Evolutionary conservation across 2,797 vertebrate genomes (phyloP).

Genomic region (Chiroxiphia lanceolata): DNA sequence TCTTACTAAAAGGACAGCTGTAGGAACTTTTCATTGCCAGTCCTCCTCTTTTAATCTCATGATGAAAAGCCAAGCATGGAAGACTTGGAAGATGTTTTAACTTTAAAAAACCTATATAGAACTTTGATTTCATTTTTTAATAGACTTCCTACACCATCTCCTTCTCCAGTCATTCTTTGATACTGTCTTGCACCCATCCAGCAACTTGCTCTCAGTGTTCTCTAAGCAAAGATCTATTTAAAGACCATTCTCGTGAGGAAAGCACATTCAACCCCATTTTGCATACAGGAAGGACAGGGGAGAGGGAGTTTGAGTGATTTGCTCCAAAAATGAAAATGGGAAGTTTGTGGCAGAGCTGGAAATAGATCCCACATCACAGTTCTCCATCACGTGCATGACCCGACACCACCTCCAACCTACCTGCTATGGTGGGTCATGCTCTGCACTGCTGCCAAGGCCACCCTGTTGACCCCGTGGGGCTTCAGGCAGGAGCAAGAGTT

Average conservation of each 20-base stretch:
- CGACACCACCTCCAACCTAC: background rate
- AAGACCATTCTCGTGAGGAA: background rate
- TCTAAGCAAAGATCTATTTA: background rate
- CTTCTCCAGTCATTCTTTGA: background rate
- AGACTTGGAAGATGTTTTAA: background rate
- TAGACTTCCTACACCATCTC: background rate
- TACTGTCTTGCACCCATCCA: background rate
- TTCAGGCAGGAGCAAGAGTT: background rate
- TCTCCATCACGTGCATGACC: background rate
- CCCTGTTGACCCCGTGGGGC: accelerated
- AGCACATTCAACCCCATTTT: background rate
- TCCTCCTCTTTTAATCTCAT: background rate
- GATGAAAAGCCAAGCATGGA: background rate
- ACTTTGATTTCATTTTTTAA: background rate
- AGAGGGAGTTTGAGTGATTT: background rate
- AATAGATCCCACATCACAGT: background rate
- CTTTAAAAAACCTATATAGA: background rate
- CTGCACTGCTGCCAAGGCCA: background rate
- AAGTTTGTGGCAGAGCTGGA: slow-evolving; percentile 17
- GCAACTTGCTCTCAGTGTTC: background rate
- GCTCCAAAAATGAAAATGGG: background rate
- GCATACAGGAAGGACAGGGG: background rate
- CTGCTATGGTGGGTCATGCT: background rate
- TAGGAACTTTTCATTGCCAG: background rate
- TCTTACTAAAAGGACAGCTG: background rate